Conservation (phyloP, 2,797 vertebrate genomes). For the Enteromius argenteus region DNA sequence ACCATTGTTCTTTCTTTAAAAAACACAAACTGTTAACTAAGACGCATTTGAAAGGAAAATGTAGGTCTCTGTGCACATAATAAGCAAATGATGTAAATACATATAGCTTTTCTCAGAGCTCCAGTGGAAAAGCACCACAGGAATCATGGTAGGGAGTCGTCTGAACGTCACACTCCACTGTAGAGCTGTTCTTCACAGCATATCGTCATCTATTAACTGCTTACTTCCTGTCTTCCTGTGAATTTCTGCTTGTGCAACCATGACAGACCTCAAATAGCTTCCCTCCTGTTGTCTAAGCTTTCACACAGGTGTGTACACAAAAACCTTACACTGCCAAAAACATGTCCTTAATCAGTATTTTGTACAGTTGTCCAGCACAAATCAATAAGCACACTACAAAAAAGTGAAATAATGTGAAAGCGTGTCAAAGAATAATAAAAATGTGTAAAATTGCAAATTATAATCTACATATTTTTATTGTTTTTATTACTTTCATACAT, state of each 20-base stretch:
- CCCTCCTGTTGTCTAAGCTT: conserved; percentile 39
- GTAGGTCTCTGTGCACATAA: background rate
- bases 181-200: conserved; percentile 21
- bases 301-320: conserved; percentile 5
- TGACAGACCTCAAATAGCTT: conserved; percentile 39
- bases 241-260: conserved; percentile 17
- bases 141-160: conserved; percentile 27
- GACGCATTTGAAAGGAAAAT: conserved; percentile 1
- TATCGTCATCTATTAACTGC: conserved; percentile 44
- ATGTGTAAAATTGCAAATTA: background rate
- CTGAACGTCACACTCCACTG: conserved; percentile 19
- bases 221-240: conserved; percentile 42
- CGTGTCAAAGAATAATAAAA: background rate
- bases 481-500: background rate
- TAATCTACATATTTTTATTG: background rate
- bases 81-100: conserved; percentile 5
- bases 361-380: background rate
- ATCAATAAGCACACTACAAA: background rate
- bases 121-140: conserved; percentile 14
- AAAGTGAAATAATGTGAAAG: background rate
- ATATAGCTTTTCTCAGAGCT: conserved; percentile 13
- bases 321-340: conserved; percentile 23
- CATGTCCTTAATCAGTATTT: background rate
- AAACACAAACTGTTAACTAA: background rate
- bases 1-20: background rate